Evolutionary conservation across 1,140 invertebrate genomes (phyloP), one percentile per base, ranked within the genome.

Genomic region (Zaprionus davidi): DNA sequence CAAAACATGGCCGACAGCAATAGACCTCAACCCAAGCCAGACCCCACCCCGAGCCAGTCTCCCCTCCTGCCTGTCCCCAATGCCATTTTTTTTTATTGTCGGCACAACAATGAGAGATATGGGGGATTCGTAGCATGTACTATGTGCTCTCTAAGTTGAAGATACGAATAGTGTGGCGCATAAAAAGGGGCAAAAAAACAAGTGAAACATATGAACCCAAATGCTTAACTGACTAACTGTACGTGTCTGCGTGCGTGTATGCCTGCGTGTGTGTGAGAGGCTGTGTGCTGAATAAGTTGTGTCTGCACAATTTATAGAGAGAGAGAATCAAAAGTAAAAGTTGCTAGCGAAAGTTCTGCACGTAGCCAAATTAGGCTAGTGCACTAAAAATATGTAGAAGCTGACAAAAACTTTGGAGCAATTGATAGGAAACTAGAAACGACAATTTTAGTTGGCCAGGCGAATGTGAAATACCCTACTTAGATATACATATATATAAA

Each of bases 141-240:
- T 58, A 31, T 57, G 51, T 49, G 65, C 46, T n/a, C 36, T 20
- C 36, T 15, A 62, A 57, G 66, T 63, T 57, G 72, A 24, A 57
- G 72, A 68, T 73, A 69, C 53, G 66, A 46, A 67, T 17, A 56
- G 38, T 58, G 53, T 65, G 20, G n/a, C 24, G 60, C 69, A 58
- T 9, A 41, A 44, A 64, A 57, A 28, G 38, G 57, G 20, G 31
- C n/a, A 56, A 49, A 60, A 60, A 62, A 55, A 64, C 71, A 57
- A 64, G 41, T 70, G 68, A 76, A 69, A 71, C 88, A 75, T 72
- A 81, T 82, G 82, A 85, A 79, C 82, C 65, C 44, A 65, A 71
- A 74, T 58, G 79, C 59, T 76, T 72, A 65, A 64, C 68, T 38
- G 31, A 38, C 65, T 62, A 49, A 57, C 66, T 5, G 12, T 46